These are phyloP conservation scores for Strix uralensis DNA, from an alignment of 2,113 vertebrate species.

Conservation along the genomic window DNA sequence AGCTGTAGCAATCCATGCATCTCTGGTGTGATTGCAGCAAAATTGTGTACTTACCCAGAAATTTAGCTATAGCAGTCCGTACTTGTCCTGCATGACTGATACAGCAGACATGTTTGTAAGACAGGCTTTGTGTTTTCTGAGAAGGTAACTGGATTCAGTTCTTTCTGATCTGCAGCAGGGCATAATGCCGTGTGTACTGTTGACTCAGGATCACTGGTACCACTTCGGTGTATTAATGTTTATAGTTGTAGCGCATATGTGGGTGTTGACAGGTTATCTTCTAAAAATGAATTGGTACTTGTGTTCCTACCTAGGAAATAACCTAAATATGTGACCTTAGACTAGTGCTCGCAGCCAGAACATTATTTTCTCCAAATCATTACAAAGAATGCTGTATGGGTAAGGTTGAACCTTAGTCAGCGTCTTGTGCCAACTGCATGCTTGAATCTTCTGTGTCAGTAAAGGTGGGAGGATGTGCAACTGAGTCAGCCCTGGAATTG, in stretches of 20 bases:
- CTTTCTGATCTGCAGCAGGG: neutral
- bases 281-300: neutral
- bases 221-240: neutral
- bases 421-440: neutral
- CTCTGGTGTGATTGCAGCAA: neutral
- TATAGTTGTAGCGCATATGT: neutral
- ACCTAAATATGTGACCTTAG: neutral
- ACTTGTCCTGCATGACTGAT: neutral
- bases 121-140: neutral
- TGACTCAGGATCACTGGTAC: neutral
- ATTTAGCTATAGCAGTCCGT: neutral
- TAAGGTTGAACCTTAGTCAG: neutral
- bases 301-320: neutral
- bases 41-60: neutral
- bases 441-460: neutral
- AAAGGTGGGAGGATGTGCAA: neutral
- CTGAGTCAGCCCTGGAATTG: neutral
- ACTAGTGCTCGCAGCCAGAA: neutral
- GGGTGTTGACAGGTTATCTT: neutral
- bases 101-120: neutral
- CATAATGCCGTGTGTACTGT: fast-evolving
- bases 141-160: neutral
- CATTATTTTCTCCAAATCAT: fast-evolving
- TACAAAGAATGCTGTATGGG: neutral
- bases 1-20: neutral